These are phyloP conservation scores for Netelia inedita DNA, from an alignment of 2,888 invertebrate genomes.

Conservation along the genomic window DNA sequence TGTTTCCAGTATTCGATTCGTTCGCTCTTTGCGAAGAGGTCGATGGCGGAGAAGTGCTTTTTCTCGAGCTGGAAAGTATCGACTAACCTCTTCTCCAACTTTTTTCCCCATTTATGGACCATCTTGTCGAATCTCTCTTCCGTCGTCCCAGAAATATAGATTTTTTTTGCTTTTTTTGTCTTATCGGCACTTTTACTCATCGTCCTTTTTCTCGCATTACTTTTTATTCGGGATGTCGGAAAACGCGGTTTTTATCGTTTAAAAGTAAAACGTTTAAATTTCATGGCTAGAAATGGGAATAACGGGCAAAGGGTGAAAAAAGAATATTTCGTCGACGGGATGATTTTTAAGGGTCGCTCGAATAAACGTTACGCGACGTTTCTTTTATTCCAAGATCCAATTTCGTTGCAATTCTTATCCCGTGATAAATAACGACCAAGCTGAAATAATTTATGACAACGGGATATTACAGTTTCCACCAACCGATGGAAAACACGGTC, in stretches of 20 bases:
- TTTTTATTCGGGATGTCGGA: not conserved
- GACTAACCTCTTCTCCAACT: slow-evolving; percentile 24
- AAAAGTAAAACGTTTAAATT: too few relatives aligned
- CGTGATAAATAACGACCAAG: not conserved
- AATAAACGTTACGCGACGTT: not conserved
- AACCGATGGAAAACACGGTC: not conserved
- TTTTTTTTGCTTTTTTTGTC: not conserved
- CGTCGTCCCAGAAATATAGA: too few relatives aligned
- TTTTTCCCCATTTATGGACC: not conserved
- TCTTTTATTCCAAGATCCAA: not conserved
- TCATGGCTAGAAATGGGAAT: too few relatives aligned
- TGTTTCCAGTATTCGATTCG: slow-evolving; percentile 8
- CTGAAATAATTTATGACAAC: slow-evolving; percentile 15
- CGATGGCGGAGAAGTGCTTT: slow-evolving; percentile 6
- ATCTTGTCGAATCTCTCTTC: not conserved
- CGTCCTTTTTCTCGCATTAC: slow-evolving; percentile 3
- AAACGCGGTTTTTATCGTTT: too few relatives aligned
- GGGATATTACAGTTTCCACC: slow-evolving; percentile 10
- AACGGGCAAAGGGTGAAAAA: too few relatives aligned
- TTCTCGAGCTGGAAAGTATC: slow-evolving; percentile 31
- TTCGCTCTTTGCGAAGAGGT: slow-evolving; percentile 18
- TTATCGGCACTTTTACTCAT: slow-evolving; percentile 13
- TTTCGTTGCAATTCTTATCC: not conserved
- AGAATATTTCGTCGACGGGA: too few relatives aligned
- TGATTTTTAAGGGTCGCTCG: too few relatives aligned